Evolutionary conservation across 2,888 invertebrate species (phyloP).

Genomic region (Ennomos fuscantarius): DNA sequence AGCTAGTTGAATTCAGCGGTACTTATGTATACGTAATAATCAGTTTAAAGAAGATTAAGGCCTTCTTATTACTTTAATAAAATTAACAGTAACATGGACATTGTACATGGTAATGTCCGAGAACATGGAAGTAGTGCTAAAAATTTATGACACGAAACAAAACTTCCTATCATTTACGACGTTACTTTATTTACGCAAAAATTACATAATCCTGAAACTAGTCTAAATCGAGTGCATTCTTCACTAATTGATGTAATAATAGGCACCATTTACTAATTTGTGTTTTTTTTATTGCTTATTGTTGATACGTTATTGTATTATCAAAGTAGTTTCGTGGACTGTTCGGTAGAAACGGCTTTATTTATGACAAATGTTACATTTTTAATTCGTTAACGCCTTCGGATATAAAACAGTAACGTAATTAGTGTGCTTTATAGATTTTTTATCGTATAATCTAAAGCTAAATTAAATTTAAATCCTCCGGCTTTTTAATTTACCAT

Average conservation of each 20-base stretch:
- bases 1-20: too few relatives aligned
- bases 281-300: conserved; percentile 14
- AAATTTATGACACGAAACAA: conserved; percentile 27
- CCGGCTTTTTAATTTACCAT: too few relatives aligned
- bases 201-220: conserved; percentile 17
- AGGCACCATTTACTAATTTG: conserved; percentile 5
- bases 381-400: not conserved
- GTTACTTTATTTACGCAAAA: conserved; percentile 19
- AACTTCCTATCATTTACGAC: conserved; percentile 18
- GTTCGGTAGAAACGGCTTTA: not conserved
- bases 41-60: too few relatives aligned
- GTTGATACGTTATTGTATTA: not conserved
- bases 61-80: too few relatives aligned
- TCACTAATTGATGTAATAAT: conserved; percentile 15
- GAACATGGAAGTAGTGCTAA: conserved; percentile 9
- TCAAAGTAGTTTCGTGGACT: conserved; percentile 1
- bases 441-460: too few relatives aligned
- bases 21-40: too few relatives aligned
- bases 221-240: conserved; percentile 4
- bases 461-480: too few relatives aligned
- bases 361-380: not conserved
- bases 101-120: conserved; percentile 9
- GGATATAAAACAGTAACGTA: not conserved
- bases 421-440: not conserved
- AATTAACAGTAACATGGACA: not conserved